These are phyloP conservation scores for Dromococcyx pavoninus DNA, from an alignment of 2,797 vertebrate species.

Conservation along the genomic window DNA sequence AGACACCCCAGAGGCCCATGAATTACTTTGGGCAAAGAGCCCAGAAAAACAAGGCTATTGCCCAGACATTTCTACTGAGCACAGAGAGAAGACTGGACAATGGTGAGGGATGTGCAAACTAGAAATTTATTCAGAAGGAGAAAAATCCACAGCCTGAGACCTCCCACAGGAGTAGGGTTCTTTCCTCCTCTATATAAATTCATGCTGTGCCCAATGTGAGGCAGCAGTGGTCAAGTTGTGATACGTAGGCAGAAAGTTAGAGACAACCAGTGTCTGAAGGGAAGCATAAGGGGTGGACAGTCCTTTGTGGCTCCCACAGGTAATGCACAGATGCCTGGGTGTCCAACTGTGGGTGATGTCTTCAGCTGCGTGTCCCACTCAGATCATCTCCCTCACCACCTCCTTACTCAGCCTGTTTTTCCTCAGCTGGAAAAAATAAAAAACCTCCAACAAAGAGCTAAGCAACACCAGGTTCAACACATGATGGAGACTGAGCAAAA, in stretches of 20 bases:
- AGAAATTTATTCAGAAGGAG: not conserved
- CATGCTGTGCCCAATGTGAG: not conserved
- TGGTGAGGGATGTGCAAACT: not conserved
- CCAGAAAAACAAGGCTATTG: slow-evolving; percentile 19
- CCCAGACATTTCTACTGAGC: not conserved
- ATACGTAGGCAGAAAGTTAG: not conserved
- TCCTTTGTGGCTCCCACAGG: not conserved
- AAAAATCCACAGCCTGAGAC: not conserved
- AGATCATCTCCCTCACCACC: not conserved
- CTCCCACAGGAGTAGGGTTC: not conserved
- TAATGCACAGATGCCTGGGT: not conserved
- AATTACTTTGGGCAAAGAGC: not conserved
- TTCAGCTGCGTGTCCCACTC: not conserved
- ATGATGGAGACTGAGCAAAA: not conserved
- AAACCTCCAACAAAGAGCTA: rapidly evolving
- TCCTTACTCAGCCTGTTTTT: not conserved
- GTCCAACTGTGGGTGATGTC: rapidly evolving
- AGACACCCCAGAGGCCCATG: not conserved
- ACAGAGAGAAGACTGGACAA: not conserved
- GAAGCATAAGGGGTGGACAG: not conserved
- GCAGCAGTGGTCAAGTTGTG: not conserved
- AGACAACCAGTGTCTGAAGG: not conserved
- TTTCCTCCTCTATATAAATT: not conserved
- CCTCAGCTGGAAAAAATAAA: not conserved
- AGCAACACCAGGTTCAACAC: not conserved